phyloP scores from a whole-genome alignment of 2,797 vertebrate species.

The Acanthurus lineatus region DNA sequence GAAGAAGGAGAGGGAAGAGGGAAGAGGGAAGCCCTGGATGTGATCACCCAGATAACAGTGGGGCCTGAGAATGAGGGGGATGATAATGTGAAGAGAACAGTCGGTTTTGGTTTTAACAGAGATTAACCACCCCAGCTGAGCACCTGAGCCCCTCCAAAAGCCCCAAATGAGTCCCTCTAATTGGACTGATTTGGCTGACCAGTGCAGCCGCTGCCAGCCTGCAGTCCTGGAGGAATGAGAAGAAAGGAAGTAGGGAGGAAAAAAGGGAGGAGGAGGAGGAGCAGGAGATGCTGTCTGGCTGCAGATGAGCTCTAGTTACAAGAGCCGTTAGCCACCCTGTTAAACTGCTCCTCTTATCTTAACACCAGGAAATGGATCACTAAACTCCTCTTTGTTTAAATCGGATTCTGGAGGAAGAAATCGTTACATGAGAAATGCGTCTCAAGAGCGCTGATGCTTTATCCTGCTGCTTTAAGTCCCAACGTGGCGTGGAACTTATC shows the following conservation, averaged over 20 bases:
- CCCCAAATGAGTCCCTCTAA: constrained; percentile 66
- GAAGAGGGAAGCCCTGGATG: constrained; percentile 43
- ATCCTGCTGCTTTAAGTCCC: constrained; percentile 21
- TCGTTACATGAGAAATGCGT: constrained; percentile 54
- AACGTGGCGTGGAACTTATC: constrained; percentile 31
- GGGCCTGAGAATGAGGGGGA: constrained; percentile 21
- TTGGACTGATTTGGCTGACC: constrained; percentile 76
- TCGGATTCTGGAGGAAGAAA: constrained; percentile 58
- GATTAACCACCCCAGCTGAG: constrained; percentile 61
- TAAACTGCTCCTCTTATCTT: constrained; percentile 63
- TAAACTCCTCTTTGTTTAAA: constrained; percentile 66
- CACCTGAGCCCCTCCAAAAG: constrained; percentile 56
- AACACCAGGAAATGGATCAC: constrained; percentile 69
- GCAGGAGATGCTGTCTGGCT: constrained; percentile 56
- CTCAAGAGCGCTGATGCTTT: constrained; percentile 30
- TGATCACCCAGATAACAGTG: constrained; percentile 50
- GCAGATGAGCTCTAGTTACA: constrained; percentile 65
- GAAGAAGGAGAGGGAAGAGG: constrained; percentile 12
- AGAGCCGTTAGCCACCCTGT: constrained; percentile 58
- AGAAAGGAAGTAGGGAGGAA: constrained; percentile 27
- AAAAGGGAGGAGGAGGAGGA: constrained; percentile 9
- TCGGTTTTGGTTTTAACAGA: constrained; percentile 53
- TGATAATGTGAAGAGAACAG: constrained; percentile 45
- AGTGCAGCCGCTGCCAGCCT: constrained; percentile 54
- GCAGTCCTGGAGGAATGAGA: constrained; percentile 51